A percentile compares a stretch with the other conserved stretches of the same genome.
These are phyloP conservation scores for Hemicrepidius hirtus DNA, from an alignment of 2,888 invertebrate species.

Conservation along the genomic window DNA sequence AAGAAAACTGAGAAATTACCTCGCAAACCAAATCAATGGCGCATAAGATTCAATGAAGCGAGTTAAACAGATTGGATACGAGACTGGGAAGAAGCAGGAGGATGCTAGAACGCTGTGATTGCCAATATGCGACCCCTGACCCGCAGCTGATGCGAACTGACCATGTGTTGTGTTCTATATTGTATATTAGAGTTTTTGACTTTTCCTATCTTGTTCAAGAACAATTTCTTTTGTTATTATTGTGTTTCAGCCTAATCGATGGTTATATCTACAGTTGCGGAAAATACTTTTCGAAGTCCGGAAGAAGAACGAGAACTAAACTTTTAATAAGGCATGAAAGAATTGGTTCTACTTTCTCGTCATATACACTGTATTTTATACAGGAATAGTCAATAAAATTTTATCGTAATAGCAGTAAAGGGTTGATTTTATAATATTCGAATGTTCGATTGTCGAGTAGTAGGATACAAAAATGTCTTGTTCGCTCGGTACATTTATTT, in stretches of 20 bases:
- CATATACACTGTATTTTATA: too few species aligned
- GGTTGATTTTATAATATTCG: too few species aligned
- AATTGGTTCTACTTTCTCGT: not conserved
- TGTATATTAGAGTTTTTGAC: conserved; percentile 54
- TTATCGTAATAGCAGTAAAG: too few species aligned
- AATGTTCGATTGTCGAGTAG: too few species aligned
- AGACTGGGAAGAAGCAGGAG: conserved; percentile 67
- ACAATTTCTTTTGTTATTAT: conserved; percentile 31
- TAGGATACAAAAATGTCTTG: too few species aligned
- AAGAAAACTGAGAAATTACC: conserved; percentile 68
- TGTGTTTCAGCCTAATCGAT: conserved; percentile 24
- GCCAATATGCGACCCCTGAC: conserved; percentile 68
- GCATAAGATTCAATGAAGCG: conserved; percentile 70
- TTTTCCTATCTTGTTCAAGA: conserved; percentile 48
- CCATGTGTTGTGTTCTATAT: conserved; percentile 65
- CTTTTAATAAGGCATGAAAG: not conserved
- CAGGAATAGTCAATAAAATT: too few species aligned
- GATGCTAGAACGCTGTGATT: conserved; percentile 63
- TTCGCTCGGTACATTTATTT: too few species aligned
- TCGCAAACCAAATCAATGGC: conserved; percentile 69
- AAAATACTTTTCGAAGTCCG: not conserved
- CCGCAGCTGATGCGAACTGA: conserved; percentile 69
- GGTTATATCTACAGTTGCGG: conserved; percentile 1
- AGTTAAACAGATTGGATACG: conserved; percentile 71
- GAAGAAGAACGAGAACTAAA: not conserved